These are phyloP conservation scores for Malacosoma neustria DNA, from an alignment of 2,888 invertebrate genomes.

Conservation along the genomic window DNA sequence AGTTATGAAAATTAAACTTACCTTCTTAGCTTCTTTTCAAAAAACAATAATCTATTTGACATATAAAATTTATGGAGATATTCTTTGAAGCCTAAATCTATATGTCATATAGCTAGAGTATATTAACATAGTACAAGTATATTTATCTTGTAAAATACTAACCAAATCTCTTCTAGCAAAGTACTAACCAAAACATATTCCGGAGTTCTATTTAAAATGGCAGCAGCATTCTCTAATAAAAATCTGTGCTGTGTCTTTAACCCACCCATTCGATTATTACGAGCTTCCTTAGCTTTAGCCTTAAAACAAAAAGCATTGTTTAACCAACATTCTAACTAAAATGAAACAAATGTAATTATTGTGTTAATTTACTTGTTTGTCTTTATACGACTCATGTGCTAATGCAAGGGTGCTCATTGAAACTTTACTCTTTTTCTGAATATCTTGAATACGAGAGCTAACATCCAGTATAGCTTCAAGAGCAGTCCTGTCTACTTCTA, in stretches of 20 bases:
- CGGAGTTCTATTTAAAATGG: slow-evolving; percentile 65
- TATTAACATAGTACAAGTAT: no score
- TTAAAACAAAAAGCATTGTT: slow-evolving; percentile 35
- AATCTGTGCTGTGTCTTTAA: slow-evolving; percentile 75
- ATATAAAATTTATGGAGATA: no score
- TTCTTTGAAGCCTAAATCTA: no score
- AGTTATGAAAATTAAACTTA: background rate
- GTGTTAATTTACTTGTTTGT: slow-evolving; percentile 62
- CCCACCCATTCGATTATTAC: slow-evolving; percentile 61
- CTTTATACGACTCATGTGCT: slow-evolving; percentile 63
- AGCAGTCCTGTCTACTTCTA: slow-evolving; percentile 51
- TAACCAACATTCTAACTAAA: slow-evolving; percentile 8
- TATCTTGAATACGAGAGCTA: slow-evolving; percentile 43
- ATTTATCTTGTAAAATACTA: no score
- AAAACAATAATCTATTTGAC: no score
- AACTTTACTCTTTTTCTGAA: slow-evolving; percentile 50
- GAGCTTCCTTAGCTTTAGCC: slow-evolving; percentile 77
- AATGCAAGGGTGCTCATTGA: slow-evolving; percentile 58
- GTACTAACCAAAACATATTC: slow-evolving; percentile 72
- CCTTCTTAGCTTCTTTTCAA: background rate
- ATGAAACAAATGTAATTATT: slow-evolving; percentile 32
- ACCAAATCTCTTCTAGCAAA: no score
- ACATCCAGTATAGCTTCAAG: slow-evolving; percentile 59
- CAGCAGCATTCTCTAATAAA: slow-evolving; percentile 79
- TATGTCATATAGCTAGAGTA: no score